Evolutionary conservation across 2,888 invertebrate genomes (phyloP), one percentile per base, ranked within the genome.

Genomic region (Glaucopsyche alexis): DNA sequence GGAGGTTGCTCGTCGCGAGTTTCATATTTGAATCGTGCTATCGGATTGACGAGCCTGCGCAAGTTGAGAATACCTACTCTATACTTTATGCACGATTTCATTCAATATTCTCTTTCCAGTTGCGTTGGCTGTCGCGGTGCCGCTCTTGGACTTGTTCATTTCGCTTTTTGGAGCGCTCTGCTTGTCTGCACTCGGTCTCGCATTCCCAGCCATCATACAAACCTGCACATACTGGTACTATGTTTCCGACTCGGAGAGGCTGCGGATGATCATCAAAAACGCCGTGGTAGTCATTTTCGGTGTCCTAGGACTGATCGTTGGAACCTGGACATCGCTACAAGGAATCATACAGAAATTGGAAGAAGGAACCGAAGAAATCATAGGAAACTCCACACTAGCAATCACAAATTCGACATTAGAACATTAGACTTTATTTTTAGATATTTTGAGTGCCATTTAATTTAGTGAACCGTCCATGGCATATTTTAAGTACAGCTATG

Each of bases 181-280:
- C 77, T 93, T 98, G 67, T 97, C 98, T 0, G 97, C 96, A 0
- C 93, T 98, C 74, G 98, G 98, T 0, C 93, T 99, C 69, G 97
- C 97, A 1, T 97, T 98, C 85, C 98, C 98, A 11, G 98, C 98
- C 0, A 91, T 98, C 76, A 96, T 99, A 79, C 96, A 98, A 83
- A 94, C 96, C 78, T 95, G 96, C 85, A 96, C 96, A 0, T 96
- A 96, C 84, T 98, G 97, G 97, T 94, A 95, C 80, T 91, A 94
- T 73, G 94, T 93, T 7, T 91, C 92, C 0, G 94, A 94, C 14
- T 83, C 90, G 0, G 93, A 93, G 74, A 94, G 93, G 77, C 85
- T 91, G 7, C 93, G 95, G 78, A 93, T 96, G 89, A 79, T 95
- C 4, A 77, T 94, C 11, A 95, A 95, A 84, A 95, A 96, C 83